Percentiles rank a stretch among this genome's conserved stretches.
Conservation (phyloP, 2,113 vertebrate species). For the Ifrita kowaldi region DNA sequence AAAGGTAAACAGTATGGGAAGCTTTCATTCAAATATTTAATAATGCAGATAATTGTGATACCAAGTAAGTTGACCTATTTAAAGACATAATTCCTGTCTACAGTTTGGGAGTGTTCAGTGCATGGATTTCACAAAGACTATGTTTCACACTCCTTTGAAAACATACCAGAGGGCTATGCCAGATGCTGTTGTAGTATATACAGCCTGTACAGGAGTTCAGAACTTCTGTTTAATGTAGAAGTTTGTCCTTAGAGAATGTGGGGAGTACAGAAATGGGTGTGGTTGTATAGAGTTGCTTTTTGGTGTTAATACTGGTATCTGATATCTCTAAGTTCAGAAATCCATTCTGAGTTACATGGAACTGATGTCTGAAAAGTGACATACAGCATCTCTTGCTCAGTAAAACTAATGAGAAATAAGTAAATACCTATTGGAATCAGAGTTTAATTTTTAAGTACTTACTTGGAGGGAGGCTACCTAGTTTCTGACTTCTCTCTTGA, state of each 20-base stretch:
- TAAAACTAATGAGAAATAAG: neutral
- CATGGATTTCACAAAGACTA: neutral
- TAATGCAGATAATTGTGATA: neutral
- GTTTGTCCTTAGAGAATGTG: neutral
- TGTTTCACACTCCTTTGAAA: neutral
- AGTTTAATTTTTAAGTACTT: neutral
- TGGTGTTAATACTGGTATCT: neutral
- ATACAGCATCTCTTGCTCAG: neutral
- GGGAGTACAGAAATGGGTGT: fast-evolving
- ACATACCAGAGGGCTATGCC: neutral
- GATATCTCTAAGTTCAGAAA: neutral
- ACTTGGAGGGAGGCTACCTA: neutral
- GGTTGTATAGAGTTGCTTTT: neutral
- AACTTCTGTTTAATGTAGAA: neutral
- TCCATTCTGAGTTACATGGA: neutral
- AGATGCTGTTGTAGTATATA: neutral
- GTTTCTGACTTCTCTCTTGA: neutral
- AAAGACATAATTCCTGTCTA: neutral
- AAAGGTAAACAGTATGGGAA: neutral
- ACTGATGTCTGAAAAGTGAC: neutral
- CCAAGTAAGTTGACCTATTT: neutral
- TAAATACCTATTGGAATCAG: neutral
- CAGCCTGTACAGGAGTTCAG: neutral
- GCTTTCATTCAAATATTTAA: neutral
- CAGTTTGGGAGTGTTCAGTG: neutral